phyloP scores from a whole-genome alignment of 2,113 vertebrate genomes.

The Oncorhynchus tshawytscha region DNA sequence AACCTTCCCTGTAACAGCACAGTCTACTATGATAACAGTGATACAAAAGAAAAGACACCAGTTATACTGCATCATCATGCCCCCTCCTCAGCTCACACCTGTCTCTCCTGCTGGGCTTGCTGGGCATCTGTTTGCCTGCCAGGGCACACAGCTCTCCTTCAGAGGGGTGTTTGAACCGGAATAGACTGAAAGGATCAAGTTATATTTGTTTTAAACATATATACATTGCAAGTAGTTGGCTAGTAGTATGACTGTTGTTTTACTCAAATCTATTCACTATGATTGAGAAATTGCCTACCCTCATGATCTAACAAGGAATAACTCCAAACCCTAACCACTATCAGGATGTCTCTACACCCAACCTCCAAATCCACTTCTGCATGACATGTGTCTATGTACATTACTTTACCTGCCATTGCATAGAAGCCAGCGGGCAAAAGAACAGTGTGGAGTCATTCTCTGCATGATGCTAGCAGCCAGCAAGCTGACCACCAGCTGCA shows the following conservation, averaged over 20 bases:
- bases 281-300: too few species aligned
- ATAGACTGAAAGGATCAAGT: slow-evolving; percentile 72
- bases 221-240: background rate
- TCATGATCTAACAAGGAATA: background rate
- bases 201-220: background rate
- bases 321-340: background rate
- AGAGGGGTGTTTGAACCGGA: slow-evolving; percentile 88
- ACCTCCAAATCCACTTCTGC: background rate
- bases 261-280: too few species aligned
- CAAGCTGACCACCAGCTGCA: slow-evolving; percentile 91
- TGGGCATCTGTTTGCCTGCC: slow-evolving; percentile 84
- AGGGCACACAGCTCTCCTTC: slow-evolving; percentile 87
- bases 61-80: background rate
- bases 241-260: too few species aligned
- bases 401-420: slow-evolving; percentile 88
- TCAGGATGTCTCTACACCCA: background rate
- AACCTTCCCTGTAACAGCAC: background rate
- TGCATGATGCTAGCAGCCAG: slow-evolving; percentile 91
- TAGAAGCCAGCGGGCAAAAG: slow-evolving; percentile 93
- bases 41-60: background rate
- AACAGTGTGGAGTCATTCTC: slow-evolving; percentile 87
- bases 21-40: background rate
- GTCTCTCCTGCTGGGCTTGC: slow-evolving; percentile 78
- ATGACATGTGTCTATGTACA: background rate
- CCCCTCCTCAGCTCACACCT: slow-evolving; percentile 73